Evolutionary conservation across 2,113 vertebrate species (phyloP).

Genomic region (Pantherophis guttatus): DNA sequence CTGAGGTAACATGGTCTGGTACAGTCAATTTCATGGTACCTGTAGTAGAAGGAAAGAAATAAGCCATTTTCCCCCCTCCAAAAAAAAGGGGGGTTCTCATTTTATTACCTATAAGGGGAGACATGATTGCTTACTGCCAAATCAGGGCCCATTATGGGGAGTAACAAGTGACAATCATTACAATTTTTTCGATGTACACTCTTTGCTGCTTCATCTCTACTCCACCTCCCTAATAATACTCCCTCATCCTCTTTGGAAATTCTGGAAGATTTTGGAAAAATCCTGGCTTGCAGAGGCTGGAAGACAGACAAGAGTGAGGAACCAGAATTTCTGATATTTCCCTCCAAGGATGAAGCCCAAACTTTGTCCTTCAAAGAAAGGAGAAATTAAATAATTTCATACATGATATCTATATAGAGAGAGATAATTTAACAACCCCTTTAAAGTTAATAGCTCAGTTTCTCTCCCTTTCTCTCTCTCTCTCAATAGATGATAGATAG

Average conservation of each 20-base stretch:
- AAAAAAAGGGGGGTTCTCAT: not conserved
- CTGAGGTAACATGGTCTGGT: not conserved
- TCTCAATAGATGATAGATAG: too few species aligned
- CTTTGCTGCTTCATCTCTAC: not conserved
- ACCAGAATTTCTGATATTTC: not conserved
- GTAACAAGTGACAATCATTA: not conserved
- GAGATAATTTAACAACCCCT: not conserved
- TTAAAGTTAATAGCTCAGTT: not conserved
- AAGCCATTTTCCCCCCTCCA: not conserved
- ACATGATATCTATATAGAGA: not conserved
- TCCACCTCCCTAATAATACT: not conserved
- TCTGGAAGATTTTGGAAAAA: not conserved
- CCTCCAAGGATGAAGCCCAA: not conserved
- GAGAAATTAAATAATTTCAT: not conserved
- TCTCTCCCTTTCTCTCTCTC: too few species aligned
- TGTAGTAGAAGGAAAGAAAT: not conserved
- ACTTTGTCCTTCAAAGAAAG: not conserved
- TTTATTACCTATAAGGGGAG: not conserved
- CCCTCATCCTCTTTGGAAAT: not conserved
- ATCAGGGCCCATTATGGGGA: not conserved
- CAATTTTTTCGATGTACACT: not conserved
- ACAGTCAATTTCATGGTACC: not conserved
- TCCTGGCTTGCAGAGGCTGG: not conserved
- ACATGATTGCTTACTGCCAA: not conserved
- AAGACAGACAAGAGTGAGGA: not conserved